These are phyloP conservation scores for Regulus satrapa DNA, from an alignment of 2,113 vertebrate species.

Conservation along the genomic window DNA sequence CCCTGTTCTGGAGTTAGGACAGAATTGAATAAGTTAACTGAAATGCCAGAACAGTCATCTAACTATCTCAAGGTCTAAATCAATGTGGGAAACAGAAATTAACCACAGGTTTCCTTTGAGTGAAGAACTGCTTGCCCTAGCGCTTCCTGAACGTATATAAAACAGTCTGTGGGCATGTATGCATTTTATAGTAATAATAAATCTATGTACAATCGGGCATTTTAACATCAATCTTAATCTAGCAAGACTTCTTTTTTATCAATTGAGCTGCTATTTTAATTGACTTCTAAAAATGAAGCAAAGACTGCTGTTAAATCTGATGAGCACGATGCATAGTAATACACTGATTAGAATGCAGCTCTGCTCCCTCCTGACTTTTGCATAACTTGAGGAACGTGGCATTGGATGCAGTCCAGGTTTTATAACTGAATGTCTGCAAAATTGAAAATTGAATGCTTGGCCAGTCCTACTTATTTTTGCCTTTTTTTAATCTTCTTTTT, in stretches of 20 bases:
- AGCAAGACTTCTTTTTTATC: constrained; percentile 54
- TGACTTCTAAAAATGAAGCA: constrained; percentile 59
- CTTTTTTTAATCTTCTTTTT: neutral
- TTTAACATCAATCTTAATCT: constrained; percentile 61
- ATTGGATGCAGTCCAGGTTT: constrained; percentile 35
- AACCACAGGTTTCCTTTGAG: constrained; percentile 24
- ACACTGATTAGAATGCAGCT: constrained; percentile 43
- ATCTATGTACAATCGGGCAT: constrained; percentile 49
- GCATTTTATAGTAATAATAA: constrained; percentile 54
- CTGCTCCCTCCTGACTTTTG: constrained; percentile 16
- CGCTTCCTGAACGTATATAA: neutral
- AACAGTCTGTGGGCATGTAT: constrained; percentile 4
- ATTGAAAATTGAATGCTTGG: constrained; percentile 24
- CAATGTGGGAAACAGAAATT: neutral
- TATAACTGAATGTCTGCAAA: constrained; percentile 11
- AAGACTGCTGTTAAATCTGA: constrained; percentile 49
- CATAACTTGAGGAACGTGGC: constrained; percentile 36
- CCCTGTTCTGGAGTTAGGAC: neutral
- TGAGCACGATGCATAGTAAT: constrained; percentile 53
- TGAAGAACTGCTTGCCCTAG: neutral
- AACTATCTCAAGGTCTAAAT: neutral
- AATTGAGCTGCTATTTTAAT: constrained; percentile 57
- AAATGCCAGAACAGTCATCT: neutral
- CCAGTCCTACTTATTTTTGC: neutral
- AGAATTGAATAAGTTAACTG: neutral